Evolutionary conservation across 2,113 vertebrate genomes (phyloP), one percentile per base, ranked within the genome.

Genomic region (Jacana jacana): DNA sequence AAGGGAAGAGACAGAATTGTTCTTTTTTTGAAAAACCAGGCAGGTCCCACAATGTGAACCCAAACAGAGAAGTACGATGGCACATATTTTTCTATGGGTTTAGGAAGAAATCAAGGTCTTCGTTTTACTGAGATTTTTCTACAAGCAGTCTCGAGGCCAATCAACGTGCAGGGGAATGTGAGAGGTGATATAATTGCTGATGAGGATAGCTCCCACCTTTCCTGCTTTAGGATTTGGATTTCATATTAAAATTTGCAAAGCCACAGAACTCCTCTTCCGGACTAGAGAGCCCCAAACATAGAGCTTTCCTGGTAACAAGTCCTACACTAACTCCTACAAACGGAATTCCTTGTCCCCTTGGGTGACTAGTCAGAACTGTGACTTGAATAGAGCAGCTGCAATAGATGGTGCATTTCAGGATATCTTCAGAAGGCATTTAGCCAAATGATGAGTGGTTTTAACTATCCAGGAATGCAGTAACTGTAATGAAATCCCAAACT

Each of bases 311-410:
- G 83, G 72, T 96, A 94, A 95, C 93, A 92, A 95, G 90, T 91
- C 94, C 95, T 81, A 94, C 73, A 89, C 88, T 91, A 94, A 93
- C 92, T 83, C 85, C 92, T 93, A 91, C 89, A 83, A 87, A 90
- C 89, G 93, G 94, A 91, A 81, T 95, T 95, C 97, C 94, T 93
- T 92, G 79, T 96, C 92, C 95, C 76, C 65, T 88, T 79, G 77
- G 88, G 84, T 95, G 95, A 95, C 86, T 78, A 78, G 92, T 90
- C 89, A 95, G 89, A 96, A 84, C 76, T 94, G 83, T 96, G 95
- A 94, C 93, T 97, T 91, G 95, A 97, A 94, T 63, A 96, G 91
- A 96, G 81, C 92, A 95, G 93, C 68, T 92, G 92, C 85, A 95
- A 81, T 82, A 90, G 86, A 92, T 71, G 70, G 80, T 89, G 86